Conservation (phyloP, 1,140 invertebrate species). For the Drosophila trapezifrons region DNA sequence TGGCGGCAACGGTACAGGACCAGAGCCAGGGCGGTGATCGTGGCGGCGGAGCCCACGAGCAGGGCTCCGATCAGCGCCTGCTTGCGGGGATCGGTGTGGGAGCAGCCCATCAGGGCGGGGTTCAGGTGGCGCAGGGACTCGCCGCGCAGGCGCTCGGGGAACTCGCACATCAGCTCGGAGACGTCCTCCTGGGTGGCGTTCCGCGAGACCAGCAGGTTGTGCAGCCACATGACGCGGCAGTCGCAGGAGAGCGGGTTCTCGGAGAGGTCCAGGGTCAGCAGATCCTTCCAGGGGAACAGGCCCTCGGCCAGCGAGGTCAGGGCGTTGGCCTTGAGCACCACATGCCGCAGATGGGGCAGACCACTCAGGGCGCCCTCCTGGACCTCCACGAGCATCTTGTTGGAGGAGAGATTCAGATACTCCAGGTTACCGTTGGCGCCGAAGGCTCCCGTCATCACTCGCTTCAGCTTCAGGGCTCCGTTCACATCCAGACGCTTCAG, state of each 20-base stretch:
- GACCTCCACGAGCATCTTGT: conserved; percentile 89
- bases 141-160: conserved; percentile 89
- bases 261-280: conserved; percentile 90
- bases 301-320: conserved; percentile 90
- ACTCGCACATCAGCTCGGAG: conserved; percentile 88
- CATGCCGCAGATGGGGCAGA: conserved; percentile 90
- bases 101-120: conserved; percentile 91
- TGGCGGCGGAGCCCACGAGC: conserved; percentile 88
- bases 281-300: conserved; percentile 91
- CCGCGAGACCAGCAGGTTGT: conserved; percentile 89
- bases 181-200: conserved; percentile 87
- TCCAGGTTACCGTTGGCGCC: conserved; percentile 92
- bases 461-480: conserved; percentile 89
- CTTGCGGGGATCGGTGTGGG: conserved; percentile 89
- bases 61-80: conserved; percentile 91
- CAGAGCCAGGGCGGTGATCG: conserved; percentile 88
- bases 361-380: conserved; percentile 92
- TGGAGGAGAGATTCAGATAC: conserved; percentile 90
- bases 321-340: conserved; percentile 91
- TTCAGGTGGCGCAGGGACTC: conserved; percentile 88
- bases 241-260: conserved; percentile 93
- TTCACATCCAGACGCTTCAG: conserved; percentile 91
- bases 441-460: conserved; percentile 90
- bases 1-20: conserved; percentile 91
- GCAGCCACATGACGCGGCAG: conserved; percentile 92